phyloP scores from a whole-genome alignment of 2,797 vertebrate species.

The Phoebastria nigripes region DNA sequence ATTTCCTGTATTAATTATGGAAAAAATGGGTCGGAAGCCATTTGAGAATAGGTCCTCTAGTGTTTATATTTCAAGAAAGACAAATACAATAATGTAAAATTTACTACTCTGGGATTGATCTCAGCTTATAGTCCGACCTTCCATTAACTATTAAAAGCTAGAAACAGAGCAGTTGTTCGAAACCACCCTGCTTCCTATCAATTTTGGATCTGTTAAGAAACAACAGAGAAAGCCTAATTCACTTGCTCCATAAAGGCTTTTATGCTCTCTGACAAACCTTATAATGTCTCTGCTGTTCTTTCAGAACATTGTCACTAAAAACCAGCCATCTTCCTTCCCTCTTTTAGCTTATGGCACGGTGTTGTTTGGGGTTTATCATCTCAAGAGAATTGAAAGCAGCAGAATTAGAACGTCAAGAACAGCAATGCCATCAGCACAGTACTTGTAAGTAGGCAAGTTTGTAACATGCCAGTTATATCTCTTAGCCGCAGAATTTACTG shows the following conservation, averaged over 20 bases:
- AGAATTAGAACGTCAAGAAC: background rate
- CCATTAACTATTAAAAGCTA: slow-evolving; percentile 48
- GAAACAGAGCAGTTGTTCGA: background rate
- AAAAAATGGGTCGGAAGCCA: slow-evolving; percentile 56
- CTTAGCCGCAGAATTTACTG: slow-evolving; percentile 14
- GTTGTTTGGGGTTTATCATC: background rate
- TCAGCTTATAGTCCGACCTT: background rate
- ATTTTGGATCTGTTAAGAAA: background rate
- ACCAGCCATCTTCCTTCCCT: background rate
- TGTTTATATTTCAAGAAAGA: slow-evolving; percentile 63
- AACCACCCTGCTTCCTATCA: background rate
- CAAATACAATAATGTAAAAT: slow-evolving; percentile 68
- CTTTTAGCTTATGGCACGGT: background rate
- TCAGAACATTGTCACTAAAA: background rate
- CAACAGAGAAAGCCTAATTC: background rate
- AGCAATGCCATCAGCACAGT: slow-evolving; percentile 4
- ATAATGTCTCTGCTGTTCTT: background rate
- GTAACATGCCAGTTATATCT: background rate
- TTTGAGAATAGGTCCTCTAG: slow-evolving; percentile 53
- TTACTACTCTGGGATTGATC: slow-evolving; percentile 49
- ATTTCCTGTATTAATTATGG: slow-evolving; percentile 66
- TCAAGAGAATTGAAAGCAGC: background rate
- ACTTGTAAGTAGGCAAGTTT: background rate
- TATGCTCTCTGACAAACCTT: slow-evolving; percentile 7
- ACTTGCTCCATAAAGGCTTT: background rate